These are phyloP conservation scores for Drosophila parabipectinata DNA, from an alignment of 1,140 invertebrate species.

Conservation along the genomic window DNA sequence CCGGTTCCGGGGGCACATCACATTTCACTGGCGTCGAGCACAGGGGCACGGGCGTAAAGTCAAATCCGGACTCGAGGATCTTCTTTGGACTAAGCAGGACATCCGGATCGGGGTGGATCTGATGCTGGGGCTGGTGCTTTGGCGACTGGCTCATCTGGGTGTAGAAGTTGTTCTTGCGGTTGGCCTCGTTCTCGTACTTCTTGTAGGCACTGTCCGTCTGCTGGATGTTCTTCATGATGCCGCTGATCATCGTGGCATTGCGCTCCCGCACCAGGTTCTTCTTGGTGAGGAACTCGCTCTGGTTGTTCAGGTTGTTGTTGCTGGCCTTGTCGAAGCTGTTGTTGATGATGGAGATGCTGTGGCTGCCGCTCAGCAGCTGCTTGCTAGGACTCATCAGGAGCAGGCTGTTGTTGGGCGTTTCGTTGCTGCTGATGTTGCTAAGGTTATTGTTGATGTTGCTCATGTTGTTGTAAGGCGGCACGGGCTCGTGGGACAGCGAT, in stretches of 20 bases:
- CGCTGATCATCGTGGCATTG: constrained; percentile 81
- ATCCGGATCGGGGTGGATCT: constrained; percentile 31
- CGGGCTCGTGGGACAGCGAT: constrained; percentile 60
- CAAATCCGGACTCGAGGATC: constrained; percentile 65
- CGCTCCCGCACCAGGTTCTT: constrained; percentile 81
- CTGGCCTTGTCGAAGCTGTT: constrained; percentile 77
- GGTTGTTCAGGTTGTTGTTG: constrained; percentile 58
- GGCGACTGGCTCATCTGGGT: constrained; percentile 71
- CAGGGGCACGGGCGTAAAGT: constrained; percentile 25
- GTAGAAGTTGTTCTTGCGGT: constrained; percentile 81
- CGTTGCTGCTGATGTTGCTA: constrained; percentile 53
- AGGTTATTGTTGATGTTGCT: constrained; percentile 42
- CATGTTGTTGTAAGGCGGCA: constrained; percentile 33
- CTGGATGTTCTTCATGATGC: constrained; percentile 83
- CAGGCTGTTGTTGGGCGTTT: constrained; percentile 74
- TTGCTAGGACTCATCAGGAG: constrained; percentile 77
- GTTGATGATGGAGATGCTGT: constrained; percentile 82
- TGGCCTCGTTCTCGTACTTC: constrained; percentile 82
- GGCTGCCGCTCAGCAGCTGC: constrained; percentile 73
- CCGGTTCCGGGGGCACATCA: constrained; percentile 47
- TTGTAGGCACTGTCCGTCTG: constrained; percentile 74
- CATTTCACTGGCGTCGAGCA: constrained; percentile 56
- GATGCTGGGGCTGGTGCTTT: constrained; percentile 52
- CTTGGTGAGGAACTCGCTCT: constrained; percentile 81
- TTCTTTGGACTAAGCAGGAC: constrained; percentile 71